Conservation (phyloP, 2,797 vertebrate species). For the Tenualosa thibaudeaui region DNA sequence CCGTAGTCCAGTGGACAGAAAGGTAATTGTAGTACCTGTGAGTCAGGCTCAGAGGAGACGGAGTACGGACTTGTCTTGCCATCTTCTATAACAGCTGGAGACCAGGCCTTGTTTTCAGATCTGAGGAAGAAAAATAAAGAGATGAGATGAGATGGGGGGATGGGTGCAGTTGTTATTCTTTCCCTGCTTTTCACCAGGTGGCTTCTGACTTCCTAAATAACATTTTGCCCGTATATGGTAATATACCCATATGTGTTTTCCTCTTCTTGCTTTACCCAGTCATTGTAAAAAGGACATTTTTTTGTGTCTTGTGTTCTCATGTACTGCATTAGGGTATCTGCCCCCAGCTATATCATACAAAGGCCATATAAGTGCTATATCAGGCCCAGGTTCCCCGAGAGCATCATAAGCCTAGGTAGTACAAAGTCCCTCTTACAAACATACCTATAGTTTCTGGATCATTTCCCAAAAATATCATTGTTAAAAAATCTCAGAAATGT, state of each 20-base stretch:
- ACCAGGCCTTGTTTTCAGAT: constrained; percentile 83
- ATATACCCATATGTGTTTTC: neutral
- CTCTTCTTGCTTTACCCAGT: neutral
- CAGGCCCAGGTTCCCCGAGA: neutral
- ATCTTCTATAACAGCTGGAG: constrained; percentile 79
- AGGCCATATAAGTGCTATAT: neutral
- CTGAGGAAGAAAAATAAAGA: constrained; percentile 63
- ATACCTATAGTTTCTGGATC: no score
- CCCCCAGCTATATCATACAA: neutral
- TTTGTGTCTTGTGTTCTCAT: neutral
- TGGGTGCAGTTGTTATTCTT: neutral
- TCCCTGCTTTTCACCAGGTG: neutral
- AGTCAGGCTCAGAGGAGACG: constrained; percentile 78
- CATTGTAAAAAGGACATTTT: neutral
- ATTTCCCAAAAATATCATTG: no score
- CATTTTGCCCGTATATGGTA: no score
- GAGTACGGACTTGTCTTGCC: constrained; percentile 85
- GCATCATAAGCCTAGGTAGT: no score
- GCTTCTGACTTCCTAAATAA: neutral
- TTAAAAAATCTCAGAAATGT: no score
- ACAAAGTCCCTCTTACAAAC: no score
- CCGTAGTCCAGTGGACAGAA: no score
- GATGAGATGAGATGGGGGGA: neutral
- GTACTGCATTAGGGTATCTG: neutral
- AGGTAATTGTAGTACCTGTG: constrained; percentile 77